Evolutionary conservation across 2,888 invertebrate species (phyloP), one percentile per base, ranked within the genome.

Genomic region (Malacosoma neustria): DNA sequence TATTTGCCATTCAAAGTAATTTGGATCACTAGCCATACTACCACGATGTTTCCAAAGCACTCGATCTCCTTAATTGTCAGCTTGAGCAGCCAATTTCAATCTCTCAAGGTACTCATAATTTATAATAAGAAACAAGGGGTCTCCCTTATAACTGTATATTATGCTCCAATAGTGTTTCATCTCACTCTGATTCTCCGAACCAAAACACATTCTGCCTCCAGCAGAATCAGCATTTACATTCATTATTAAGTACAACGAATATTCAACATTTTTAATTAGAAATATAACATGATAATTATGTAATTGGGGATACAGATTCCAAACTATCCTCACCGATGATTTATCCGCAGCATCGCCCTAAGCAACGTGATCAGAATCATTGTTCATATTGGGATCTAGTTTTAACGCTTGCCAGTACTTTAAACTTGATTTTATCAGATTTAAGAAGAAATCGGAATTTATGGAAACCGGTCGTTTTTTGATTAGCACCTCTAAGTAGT

Each of bases 1-100:
- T 7, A 37, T 34, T 4, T 7, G 6, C 38, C 38, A 38, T 13
- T 34, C 38, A 9, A 29, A 38, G 14, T 2, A n/a, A 5, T 34
- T 32, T 5, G 34, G 34, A 3, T 14, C 11, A 3, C 22, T 14
- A 6, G 6, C 6, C 3, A 34, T 30, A 6, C 29, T 11, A 9
- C 34, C 34, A 1, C 14, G 2, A 2, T 34, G n/a, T 4, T 29
- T 11, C 13, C 13, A 38, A 3, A 31, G n/a, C 15, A 14, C 4
- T 3, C 34, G 38, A 14, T 38, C 31, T 6, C 34, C 38, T 2
- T 31, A 5, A 11, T 4, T 15, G 5, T 30, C 34, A 6, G 31
- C 14, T 7, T 13, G 7, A 3, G 29, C n/a, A 15, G 11, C n/a
- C 13, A 32, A 30, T 29, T 38, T 38, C 32, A 33, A 11, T 3